Evolutionary conservation across 2,888 invertebrate species (phyloP), one percentile per base, ranked within the genome.

Genomic region (Folsomia candida): DNA sequence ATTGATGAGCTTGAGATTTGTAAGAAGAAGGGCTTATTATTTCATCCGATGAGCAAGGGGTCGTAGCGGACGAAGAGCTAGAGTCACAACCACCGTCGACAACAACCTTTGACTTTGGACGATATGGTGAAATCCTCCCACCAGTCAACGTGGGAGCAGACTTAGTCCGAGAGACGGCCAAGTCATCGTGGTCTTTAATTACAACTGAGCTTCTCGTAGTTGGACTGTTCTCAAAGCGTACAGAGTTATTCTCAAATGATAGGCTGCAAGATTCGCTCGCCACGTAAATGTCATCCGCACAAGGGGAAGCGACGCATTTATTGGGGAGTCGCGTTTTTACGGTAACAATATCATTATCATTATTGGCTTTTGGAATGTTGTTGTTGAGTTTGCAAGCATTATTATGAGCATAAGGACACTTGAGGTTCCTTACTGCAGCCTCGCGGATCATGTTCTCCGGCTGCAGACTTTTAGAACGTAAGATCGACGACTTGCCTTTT

Each of bases 321-420:
- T n/a, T n/a, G n/a, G n/a, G n/a, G n/a, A n/a, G n/a, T n/a, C n/a
- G n/a, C n/a, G n/a, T n/a, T n/a, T n/a, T n/a, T n/a, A n/a, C n/a
- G n/a, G n/a, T n/a, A n/a, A n/a, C n/a, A n/a, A n/a, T n/a, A 14
- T 20, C 37, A 4, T 4, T 14, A 20, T 54, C 20, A 22, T 54
- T 54, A 4, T 20, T 20, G 6, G 6, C 20, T 6, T 20, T 54
- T 14, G 25, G 28, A 63, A 51, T 67, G 65, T 61, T 73, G 29
- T n/a, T 51, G 25, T 60, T 51, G 25, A 63, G 22, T 26, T 60
- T 70, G 60, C 62, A 67, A 2, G 62, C 22, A 60, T 6, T 14
- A 14, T 54, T 14, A 9, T 9, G 14, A 14, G 73, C 57, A 74
- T 79, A 79, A 76, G 79, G 79, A 70, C 79, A 79, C 79, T 79